Conservation (phyloP, 2,797 vertebrate genomes). For the Monodelphis domestica region DNA sequence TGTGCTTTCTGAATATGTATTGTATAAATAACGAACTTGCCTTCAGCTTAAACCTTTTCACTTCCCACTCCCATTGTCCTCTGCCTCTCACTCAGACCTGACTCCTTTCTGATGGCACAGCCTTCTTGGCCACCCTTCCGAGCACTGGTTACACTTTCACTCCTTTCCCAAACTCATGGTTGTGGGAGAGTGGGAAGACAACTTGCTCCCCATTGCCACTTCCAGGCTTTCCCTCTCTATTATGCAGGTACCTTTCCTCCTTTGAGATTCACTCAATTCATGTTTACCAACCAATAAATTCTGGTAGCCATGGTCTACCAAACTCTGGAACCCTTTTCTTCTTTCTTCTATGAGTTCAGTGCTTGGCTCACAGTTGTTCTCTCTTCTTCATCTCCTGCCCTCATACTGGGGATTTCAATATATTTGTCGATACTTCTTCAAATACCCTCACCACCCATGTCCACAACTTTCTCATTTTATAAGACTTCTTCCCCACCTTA, state of each 20-base stretch:
- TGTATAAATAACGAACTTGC: background rate
- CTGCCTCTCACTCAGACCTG: background rate
- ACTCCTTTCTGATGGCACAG: background rate
- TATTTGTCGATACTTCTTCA: background rate
- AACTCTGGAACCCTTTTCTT: background rate
- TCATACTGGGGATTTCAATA: background rate
- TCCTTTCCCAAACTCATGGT: background rate
- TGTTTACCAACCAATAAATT: background rate
- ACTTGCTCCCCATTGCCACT: background rate
- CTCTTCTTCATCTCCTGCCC: background rate
- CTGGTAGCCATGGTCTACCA: background rate
- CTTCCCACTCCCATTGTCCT: background rate
- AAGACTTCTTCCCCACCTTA: background rate
- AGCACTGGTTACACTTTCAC: background rate
- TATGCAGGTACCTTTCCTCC: background rate
- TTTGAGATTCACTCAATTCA: background rate
- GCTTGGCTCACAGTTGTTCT: background rate
- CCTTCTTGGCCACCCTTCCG: background rate
- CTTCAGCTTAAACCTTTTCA: background rate
- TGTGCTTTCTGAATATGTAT: background rate
- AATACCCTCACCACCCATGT: background rate
- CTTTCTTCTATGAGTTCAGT: background rate
- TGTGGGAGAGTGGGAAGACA: background rate
- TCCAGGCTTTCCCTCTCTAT: background rate
- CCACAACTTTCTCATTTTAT: background rate